A percentile compares a stretch with the other conserved stretches of the same genome.
phyloP scores from a whole-genome alignment of 2,888 invertebrate species.

The Gryllus longicercus region DNA sequence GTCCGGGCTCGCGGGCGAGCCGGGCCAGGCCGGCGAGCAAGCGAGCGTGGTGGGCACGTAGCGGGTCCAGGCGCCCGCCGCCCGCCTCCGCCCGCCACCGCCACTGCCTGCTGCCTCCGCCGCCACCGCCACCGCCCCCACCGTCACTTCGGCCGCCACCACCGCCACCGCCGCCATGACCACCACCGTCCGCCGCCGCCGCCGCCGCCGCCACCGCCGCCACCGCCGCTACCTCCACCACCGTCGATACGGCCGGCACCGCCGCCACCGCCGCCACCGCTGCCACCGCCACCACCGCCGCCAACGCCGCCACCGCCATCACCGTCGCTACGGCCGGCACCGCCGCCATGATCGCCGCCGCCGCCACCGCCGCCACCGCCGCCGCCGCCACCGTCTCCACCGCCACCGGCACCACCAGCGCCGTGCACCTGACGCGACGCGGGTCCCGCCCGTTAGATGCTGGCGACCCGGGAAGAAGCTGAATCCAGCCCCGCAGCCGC shows the following conservation, averaged over 20 bases:
- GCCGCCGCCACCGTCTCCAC: no score
- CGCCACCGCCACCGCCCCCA: background rate
- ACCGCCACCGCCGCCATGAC: background rate
- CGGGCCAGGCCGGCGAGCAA: background rate
- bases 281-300: no score
- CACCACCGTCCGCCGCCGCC: background rate
- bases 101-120: background rate
- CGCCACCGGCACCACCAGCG: no score
- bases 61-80: background rate
- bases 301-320: background rate
- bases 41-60: background rate
- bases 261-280: no score
- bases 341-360: background rate
- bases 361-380: no score
- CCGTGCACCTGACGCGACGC: no score
- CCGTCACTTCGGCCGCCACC: background rate
- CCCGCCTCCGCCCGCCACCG: background rate
- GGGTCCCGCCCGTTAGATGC: no score
- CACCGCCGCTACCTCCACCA: no score
- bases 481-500: no score
- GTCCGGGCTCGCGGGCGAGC: no score
- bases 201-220: background rate
- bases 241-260: no score
- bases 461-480: no score
- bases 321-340: background rate